phyloP scores from a whole-genome alignment of 2,797 vertebrate genomes.

The Astyanax mexicanus region DNA sequence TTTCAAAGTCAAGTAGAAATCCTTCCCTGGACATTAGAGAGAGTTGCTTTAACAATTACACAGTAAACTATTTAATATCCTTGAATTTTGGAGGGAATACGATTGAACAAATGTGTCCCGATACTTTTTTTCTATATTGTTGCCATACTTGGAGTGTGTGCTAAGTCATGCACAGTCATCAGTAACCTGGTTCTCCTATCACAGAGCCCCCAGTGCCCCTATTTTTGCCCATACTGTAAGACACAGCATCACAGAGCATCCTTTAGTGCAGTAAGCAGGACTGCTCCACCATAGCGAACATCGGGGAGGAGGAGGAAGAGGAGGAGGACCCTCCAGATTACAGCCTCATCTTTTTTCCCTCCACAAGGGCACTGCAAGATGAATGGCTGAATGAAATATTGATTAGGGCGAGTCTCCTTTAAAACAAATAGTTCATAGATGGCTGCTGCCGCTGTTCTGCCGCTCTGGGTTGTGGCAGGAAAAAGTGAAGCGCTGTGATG shows the following conservation, averaged over 20 bases:
- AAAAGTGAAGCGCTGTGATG: background rate
- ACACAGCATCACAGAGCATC: background rate
- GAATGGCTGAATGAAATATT: conserved; percentile 32
- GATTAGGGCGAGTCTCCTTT: conserved; percentile 34
- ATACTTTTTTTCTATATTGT: too few species aligned
- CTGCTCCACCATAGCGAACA: background rate
- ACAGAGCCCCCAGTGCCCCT: too few species aligned
- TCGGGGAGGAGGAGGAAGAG: conserved; percentile 27
- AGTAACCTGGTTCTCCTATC: too few species aligned
- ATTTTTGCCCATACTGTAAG: background rate
- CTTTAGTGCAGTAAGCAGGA: background rate
- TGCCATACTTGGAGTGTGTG: too few species aligned
- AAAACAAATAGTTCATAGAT: conserved; percentile 29
- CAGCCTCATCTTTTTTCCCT: background rate
- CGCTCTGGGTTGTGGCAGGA: conserved; percentile 9
- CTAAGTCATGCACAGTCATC: too few species aligned
- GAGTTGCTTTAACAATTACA: too few species aligned
- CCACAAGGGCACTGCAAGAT: conserved; percentile 18
- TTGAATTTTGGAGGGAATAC: too few species aligned
- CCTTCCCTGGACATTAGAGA: too few species aligned
- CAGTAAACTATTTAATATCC: too few species aligned
- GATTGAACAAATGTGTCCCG: too few species aligned
- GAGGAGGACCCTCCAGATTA: conserved; percentile 28
- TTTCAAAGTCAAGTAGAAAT: too few species aligned
- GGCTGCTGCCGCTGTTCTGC: conserved; percentile 26